Percentiles rank a stretch among this genome's conserved stretches.
Conservation (phyloP, 2,113 vertebrate genomes). For the Hemiscyllium ocellatum region DNA sequence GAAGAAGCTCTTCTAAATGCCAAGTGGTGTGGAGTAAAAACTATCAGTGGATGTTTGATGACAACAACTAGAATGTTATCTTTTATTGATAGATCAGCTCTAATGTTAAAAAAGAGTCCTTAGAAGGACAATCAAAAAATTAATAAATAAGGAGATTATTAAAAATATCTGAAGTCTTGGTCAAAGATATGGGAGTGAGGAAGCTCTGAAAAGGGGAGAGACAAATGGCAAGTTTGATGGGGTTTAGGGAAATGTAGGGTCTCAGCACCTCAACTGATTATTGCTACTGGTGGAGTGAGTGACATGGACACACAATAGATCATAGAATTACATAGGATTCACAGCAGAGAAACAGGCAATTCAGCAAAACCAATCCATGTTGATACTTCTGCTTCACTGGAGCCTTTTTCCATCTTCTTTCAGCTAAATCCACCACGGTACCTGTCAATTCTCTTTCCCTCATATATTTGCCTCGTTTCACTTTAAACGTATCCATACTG, state of each 20-base stretch:
- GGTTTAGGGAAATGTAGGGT: not conserved
- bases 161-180: not conserved
- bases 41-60: not conserved
- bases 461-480: no score
- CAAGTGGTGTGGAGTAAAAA: not conserved
- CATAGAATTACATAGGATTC: not conserved
- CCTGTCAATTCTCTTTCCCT: no score
- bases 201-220: not conserved
- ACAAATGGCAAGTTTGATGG: not conserved
- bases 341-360: not conserved
- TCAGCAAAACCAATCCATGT: no score
- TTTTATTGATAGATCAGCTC: not conserved
- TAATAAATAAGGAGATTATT: not conserved
- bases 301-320: not conserved
- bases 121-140: not conserved
- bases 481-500: no score
- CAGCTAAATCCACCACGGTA: no score
- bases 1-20: not conserved
- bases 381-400: no score
- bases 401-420: no score
- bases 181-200: not conserved
- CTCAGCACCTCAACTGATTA: not conserved
- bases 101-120: not conserved
- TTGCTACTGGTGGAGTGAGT: not conserved
- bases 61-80: not conserved